phyloP scores from a whole-genome alignment of 2,113 vertebrate genomes.

The Chloebia gouldiae region DNA sequence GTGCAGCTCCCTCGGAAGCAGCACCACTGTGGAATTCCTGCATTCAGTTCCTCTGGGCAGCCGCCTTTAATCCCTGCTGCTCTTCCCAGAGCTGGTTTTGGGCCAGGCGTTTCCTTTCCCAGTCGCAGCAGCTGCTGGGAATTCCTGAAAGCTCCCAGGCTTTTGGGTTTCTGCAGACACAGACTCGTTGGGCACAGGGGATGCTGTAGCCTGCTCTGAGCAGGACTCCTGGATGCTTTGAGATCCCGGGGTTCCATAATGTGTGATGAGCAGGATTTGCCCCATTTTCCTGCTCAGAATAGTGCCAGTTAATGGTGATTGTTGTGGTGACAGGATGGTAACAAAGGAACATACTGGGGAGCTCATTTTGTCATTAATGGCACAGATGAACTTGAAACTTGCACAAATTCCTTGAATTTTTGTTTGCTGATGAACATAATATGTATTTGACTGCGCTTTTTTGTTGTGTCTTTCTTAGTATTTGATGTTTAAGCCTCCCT shows the following conservation, averaged over 20 bases:
- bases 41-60: neutral
- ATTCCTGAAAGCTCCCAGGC: neutral
- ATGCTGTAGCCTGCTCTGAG: neutral
- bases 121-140: rapidly evolving
- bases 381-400: neutral
- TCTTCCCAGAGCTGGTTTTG: neutral
- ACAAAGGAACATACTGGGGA: neutral
- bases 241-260: rapidly evolving
- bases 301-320: rapidly evolving
- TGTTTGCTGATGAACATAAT: neutral
- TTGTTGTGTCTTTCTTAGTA: neutral
- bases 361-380: neutral
- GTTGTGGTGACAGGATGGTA: neutral
- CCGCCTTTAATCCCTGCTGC: neutral
- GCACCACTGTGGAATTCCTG: neutral
- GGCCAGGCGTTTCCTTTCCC: neutral
- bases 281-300: rapidly evolving
- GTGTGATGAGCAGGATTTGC: neutral
- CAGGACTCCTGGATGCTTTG: neutral
- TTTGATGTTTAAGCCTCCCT: neutral
- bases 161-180: neutral
- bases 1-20: neutral
- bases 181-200: rapidly evolving
- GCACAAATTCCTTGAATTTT: neutral
- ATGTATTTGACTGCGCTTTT: neutral